Conservation (phyloP, 2,797 vertebrate genomes). For the Manis pentadactyla region DNA sequence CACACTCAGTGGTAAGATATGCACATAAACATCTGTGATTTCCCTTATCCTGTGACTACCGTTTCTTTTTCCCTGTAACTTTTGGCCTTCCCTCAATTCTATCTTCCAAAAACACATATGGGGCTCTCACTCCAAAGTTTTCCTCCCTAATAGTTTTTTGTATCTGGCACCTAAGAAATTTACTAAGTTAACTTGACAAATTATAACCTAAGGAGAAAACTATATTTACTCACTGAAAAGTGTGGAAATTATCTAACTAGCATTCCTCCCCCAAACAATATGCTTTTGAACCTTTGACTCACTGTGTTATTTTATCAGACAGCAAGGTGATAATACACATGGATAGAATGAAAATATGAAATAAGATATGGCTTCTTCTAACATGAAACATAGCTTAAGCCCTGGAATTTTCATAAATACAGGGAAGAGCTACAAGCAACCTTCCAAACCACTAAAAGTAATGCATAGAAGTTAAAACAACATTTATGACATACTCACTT, state of each 20-base stretch:
- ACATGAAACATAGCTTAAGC: neutral
- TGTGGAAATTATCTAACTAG: neutral
- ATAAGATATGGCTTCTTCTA: neutral
- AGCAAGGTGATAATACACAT: neutral
- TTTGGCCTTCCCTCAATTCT: neutral
- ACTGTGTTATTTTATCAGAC: neutral
- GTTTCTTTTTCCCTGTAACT: neutral
- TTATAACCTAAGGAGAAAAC: neutral
- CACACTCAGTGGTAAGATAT: too few relatives aligned
- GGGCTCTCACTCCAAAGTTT: neutral
- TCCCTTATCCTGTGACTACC: rapidly evolving
- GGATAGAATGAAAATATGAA: neutral
- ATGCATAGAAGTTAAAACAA: neutral
- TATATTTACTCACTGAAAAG: neutral
- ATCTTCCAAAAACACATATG: neutral
- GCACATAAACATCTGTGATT: rapidly evolving
- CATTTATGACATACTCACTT: conserved; percentile 88
- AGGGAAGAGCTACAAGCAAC: neutral
- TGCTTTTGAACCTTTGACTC: neutral
- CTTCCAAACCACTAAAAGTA: neutral
- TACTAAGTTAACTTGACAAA: neutral
- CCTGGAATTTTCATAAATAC: neutral
- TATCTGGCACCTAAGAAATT: neutral
- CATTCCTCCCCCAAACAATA: neutral
- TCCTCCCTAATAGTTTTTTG: neutral